Evolutionary conservation across 2,113 vertebrate species (phyloP).

Genomic region (Okapia johnstoni): DNA sequence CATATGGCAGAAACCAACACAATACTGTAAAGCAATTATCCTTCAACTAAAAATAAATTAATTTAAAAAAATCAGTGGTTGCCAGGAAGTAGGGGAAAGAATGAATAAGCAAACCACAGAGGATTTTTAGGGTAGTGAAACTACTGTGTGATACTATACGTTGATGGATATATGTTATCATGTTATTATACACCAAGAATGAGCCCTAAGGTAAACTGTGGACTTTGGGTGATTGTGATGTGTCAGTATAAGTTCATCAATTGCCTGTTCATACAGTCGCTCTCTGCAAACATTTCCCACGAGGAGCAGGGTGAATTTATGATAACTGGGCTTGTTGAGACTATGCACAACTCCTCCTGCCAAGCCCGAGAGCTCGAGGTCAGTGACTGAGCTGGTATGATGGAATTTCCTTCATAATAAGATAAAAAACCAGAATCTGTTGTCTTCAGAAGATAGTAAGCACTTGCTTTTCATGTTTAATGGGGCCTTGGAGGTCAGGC

Average conservation of each 20-base stretch:
- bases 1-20: background rate
- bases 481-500: background rate
- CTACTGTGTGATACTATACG: background rate
- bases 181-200: background rate
- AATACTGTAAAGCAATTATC: background rate
- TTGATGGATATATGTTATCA: background rate
- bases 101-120: background rate
- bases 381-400: background rate
- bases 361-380: background rate
- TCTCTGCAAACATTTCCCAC: background rate
- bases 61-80: background rate
- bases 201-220: background rate
- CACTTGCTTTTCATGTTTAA: background rate
- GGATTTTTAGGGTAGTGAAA: background rate
- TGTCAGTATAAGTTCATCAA: no score
- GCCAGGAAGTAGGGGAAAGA: background rate
- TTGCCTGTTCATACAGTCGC: background rate
- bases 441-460: background rate
- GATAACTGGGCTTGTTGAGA: background rate
- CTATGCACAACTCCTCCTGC: background rate
- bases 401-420: conserved; percentile 25
- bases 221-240: background rate
- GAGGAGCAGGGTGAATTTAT: background rate
- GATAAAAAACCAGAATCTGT: conserved; percentile 2
- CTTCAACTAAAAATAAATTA: background rate